These are phyloP conservation scores for Lydus trimaculatus DNA, from an alignment of 2,888 invertebrate species.

Conservation along the genomic window DNA sequence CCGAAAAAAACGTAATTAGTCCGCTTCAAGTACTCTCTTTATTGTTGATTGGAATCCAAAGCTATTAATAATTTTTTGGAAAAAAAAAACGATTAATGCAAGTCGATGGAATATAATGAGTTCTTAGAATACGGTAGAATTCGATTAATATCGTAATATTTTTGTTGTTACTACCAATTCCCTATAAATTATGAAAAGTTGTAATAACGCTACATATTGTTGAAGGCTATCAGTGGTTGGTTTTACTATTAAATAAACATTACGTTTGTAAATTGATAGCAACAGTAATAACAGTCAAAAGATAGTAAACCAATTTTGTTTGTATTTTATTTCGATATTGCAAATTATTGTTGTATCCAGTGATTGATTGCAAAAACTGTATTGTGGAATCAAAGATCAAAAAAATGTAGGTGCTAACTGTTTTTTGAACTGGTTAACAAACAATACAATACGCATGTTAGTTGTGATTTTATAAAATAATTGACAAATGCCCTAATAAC, in stretches of 20 bases:
- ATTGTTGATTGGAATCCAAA: not conserved
- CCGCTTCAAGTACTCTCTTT: not conserved
- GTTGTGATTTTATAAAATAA: not conserved
- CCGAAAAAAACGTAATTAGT: not conserved
- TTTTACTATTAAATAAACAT: no score
- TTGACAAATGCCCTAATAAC: not conserved
- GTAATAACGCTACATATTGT: no score
- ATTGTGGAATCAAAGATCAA: not conserved
- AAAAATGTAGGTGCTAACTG: slow-evolving; percentile 8
- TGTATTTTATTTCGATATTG: not conserved
- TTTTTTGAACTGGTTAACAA: slow-evolving; percentile 8
- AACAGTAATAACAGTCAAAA: no score
- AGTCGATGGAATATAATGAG: not conserved
- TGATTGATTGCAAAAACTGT: not conserved
- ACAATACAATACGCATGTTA: slow-evolving; percentile 3
- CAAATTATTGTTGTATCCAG: not conserved
- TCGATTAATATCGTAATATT: no score
- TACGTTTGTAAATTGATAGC: no score
- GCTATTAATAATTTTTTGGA: not conserved
- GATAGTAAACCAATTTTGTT: no score
- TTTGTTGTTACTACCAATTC: no score
- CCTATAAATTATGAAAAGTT: no score
- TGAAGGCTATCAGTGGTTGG: no score
- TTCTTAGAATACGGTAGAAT: no score
- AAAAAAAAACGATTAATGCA: not conserved